A percentile compares a stretch with the other conserved stretches of the same genome.
phyloP scores from a whole-genome alignment of 2,797 vertebrate species.

The Tokudaia muenninki region DNA sequence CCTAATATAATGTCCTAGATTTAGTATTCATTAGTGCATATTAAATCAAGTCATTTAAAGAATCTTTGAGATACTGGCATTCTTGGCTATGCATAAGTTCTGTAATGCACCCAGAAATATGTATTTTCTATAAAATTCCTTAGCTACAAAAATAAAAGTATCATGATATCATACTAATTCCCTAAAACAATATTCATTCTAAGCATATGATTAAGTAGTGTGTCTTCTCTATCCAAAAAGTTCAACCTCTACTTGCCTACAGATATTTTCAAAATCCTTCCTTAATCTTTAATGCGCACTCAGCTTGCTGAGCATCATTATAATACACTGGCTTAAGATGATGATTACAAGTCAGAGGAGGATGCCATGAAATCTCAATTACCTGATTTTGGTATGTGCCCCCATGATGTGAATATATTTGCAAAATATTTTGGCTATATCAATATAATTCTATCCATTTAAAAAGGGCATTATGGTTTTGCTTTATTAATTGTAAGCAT shows the following conservation, averaged over 20 bases:
- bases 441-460: neutral
- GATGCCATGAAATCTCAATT: neutral
- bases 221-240: neutral
- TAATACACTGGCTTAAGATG: neutral
- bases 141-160: neutral
- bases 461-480: neutral
- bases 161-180: neutral
- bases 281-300: neutral
- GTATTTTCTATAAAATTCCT: neutral
- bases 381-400: neutral
- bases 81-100: neutral
- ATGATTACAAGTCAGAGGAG: neutral
- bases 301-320: neutral
- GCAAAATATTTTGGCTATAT: neutral
- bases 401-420: neutral
- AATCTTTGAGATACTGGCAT: slow-evolving; percentile 19
- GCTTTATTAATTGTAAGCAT: neutral
- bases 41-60: slow-evolving; percentile 53
- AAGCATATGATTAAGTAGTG: neutral
- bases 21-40: slow-evolving; percentile 47
- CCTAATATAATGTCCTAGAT: neutral
- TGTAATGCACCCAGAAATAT: neutral
- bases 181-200: neutral
- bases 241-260: neutral
- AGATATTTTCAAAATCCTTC: neutral